Evolutionary conservation across 2,113 vertebrate genomes (phyloP).

Genomic region (Podiceps cristatus): DNA sequence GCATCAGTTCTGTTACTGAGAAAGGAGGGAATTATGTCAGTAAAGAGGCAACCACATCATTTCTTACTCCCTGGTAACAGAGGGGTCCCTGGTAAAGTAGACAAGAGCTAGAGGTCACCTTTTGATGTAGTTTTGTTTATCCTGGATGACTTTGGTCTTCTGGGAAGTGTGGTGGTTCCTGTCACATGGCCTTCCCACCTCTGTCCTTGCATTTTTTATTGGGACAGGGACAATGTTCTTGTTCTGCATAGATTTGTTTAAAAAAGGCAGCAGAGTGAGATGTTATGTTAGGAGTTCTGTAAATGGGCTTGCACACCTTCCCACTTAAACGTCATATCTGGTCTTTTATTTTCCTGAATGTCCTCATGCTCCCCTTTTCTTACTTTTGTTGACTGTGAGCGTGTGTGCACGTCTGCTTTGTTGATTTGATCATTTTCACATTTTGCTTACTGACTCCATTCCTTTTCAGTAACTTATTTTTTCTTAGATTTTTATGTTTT

Average conservation of each 20-base stretch:
- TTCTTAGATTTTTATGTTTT: not conserved
- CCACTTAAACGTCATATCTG: not conserved
- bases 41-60: not conserved
- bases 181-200: accelerated
- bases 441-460: not conserved
- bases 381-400: not conserved
- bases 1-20: not conserved
- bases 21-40: not conserved
- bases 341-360: not conserved
- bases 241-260: not conserved
- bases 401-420: accelerated
- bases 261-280: not conserved
- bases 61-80: not conserved
- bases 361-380: not conserved
- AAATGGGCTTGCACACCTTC: not conserved
- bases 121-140: not conserved
- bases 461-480: not conserved
- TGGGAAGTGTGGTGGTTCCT: not conserved
- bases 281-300: not conserved
- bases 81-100: not conserved
- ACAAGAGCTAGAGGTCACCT: not conserved
- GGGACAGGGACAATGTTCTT: not conserved
- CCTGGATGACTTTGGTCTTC: not conserved
- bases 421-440: not conserved
- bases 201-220: not conserved